Base-by-base conservation (phyloP, 2,888 invertebrate genomes). In the Acleris literana region DNA sequence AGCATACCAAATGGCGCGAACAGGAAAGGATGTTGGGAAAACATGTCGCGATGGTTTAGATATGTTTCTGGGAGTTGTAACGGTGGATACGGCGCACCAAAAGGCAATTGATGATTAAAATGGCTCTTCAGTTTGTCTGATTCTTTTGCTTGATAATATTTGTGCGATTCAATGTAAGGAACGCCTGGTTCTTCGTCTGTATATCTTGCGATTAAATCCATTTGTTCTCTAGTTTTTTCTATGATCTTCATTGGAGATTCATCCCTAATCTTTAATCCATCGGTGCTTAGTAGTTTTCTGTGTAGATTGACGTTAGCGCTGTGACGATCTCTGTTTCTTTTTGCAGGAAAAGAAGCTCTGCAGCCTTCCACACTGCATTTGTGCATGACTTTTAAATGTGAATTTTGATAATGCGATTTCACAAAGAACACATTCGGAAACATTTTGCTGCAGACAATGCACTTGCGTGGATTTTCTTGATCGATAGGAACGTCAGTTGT, bases 341-440 rank as follows among this genome's bases (percentile, higher is more conserved):
- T 98, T 0, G 98, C 98, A 5, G 98, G 97, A 84, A 99, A 99
- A 0, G 98, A 97, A 0, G 98, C 98, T 87, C 97, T 97, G 85
- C 99, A 99, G 1, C 98, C 98, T 72, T 98, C 98, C 29, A 98
- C 96, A 78, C 96, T 97, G 90, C 99, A 99, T 82, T 97, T 97
- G 88, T 98, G 98, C 96, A 98, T 97, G 68, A 98, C 90, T 88
- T 99, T 99, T 61, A 99, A 94, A 88, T 99, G 99, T 11, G 97
- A 97, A 86, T 97, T 98, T 92, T 98, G 98, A 86, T 98, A 99
- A 85, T 99, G 99, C 1, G 97, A 97, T 88, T 98, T 98, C 25
- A 98, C 95, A 58, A 97, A 96, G 82, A 98, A 98, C 77, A 97
- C 96, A 82, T 98, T 99, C 86, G 97, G 97, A 87, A 98, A 99